These are phyloP conservation scores for Bombycilla garrulus DNA, from an alignment of 2,113 vertebrate genomes.

Conservation along the genomic window DNA sequence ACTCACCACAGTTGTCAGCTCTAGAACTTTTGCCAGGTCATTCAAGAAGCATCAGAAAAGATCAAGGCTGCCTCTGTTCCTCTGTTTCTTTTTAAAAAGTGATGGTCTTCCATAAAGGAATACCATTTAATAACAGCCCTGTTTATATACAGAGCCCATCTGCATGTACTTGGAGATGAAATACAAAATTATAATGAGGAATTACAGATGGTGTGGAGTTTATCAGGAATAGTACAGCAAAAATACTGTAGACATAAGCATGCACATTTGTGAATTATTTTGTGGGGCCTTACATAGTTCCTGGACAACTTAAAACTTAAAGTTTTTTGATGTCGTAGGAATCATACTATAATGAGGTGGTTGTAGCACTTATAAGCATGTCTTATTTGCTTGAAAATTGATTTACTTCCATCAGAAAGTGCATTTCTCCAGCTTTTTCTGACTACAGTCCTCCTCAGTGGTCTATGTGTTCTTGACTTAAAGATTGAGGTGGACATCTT, in stretches of 20 bases:
- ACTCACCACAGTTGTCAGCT: not conserved
- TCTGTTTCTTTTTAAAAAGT: not conserved
- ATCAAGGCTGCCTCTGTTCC: constrained; percentile 19
- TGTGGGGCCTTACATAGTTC: not conserved
- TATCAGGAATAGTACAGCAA: not conserved
- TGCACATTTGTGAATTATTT: not conserved
- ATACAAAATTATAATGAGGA: not conserved
- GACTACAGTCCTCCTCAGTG: not conserved
- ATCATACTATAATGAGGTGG: not conserved
- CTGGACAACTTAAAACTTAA: not conserved
- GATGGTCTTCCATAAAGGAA: constrained; percentile 10
- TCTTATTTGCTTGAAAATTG: not conserved
- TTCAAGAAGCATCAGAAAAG: constrained; percentile 22
- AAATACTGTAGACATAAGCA: not conserved
- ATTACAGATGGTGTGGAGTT: constrained; percentile 35
- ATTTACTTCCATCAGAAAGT: not conserved
- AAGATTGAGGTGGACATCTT: not conserved
- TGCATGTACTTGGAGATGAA: constrained; percentile 19
- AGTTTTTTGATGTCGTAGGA: not conserved
- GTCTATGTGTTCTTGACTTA: not conserved
- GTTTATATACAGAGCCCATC: constrained; percentile 34
- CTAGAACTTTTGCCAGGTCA: constrained; percentile 8
- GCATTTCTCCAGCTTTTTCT: not conserved
- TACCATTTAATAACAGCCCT: constrained; percentile 32
- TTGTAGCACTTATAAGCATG: not conserved